Percentiles rank a stretch among this genome's conserved stretches.
These are phyloP conservation scores for Sclerodermus sp. DNA, from an alignment of 2,888 invertebrate genomes.

Conservation along the genomic window DNA sequence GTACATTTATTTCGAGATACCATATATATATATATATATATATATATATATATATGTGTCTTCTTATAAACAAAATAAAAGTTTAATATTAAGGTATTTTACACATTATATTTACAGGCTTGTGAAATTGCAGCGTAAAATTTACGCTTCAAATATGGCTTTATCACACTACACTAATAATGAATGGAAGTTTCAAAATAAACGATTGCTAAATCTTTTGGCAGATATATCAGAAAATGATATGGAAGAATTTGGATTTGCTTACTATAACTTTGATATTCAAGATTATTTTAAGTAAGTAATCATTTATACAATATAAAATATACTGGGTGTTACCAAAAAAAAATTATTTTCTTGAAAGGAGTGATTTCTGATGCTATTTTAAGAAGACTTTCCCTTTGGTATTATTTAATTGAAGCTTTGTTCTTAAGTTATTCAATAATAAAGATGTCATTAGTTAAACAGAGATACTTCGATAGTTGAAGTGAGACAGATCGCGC, in stretches of 20 bases:
- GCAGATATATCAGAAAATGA: constrained; percentile 60
- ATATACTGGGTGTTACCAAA: neutral
- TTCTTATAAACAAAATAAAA: too few species aligned
- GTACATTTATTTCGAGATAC: too few species aligned
- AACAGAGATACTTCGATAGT: too few species aligned
- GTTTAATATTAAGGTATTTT: too few species aligned
- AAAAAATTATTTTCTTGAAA: neutral
- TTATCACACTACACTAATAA: constrained; percentile 74
- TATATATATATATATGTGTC: too few species aligned
- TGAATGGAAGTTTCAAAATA: constrained; percentile 76
- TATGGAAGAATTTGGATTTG: constrained; percentile 63
- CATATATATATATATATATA: too few species aligned
- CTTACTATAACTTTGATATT: constrained; percentile 62
- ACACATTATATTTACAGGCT: constrained; percentile 63
- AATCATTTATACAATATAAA: neutral
- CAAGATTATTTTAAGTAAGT: constrained; percentile 58
- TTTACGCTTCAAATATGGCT: constrained; percentile 74
- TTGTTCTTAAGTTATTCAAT: too few species aligned
- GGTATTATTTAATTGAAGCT: neutral
- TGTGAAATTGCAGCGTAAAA: constrained; percentile 76
- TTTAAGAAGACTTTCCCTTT: too few species aligned
- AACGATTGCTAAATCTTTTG: constrained; percentile 64
- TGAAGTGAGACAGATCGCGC: too few species aligned
- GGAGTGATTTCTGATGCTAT: too few species aligned
- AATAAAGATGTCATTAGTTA: too few species aligned